These are phyloP conservation scores for Edolisoma coerulescens DNA, from an alignment of 2,113 vertebrate genomes.

Conservation along the genomic window DNA sequence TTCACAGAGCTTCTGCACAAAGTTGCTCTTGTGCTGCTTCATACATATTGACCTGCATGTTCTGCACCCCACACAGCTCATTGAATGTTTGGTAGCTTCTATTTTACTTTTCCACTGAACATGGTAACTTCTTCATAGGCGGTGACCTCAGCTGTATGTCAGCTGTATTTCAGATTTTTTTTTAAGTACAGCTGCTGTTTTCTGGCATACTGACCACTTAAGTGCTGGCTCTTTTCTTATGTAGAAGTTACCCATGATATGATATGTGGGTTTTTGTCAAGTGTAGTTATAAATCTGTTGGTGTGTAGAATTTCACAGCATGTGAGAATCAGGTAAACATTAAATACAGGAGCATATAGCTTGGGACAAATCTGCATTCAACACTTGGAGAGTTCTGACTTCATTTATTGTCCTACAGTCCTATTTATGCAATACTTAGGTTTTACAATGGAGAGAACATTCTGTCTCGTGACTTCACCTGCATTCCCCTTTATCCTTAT, in stretches of 20 bases:
- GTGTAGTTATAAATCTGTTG: not conserved
- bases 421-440: not conserved
- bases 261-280: accelerated
- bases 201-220: not conserved
- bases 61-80: not conserved
- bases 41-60: not conserved
- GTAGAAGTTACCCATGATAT: not conserved
- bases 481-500: not conserved
- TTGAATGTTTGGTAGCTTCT: not conserved
- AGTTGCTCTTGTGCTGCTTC: not conserved
- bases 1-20: not conserved
- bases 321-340: not conserved
- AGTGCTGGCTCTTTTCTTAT: not conserved
- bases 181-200: not conserved
- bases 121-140: not conserved
- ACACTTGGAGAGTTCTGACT: not conserved
- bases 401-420: not conserved
- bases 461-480: not conserved
- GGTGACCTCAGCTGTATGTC: not conserved
- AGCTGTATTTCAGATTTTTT: not conserved
- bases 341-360: not conserved
- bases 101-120: not conserved
- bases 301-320: not conserved
- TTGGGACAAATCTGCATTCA: not conserved
- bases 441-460: not conserved